These are phyloP conservation scores for Pseudotriccus pelzelni DNA, from an alignment of 2,797 vertebrate species.

Conservation along the genomic window DNA sequence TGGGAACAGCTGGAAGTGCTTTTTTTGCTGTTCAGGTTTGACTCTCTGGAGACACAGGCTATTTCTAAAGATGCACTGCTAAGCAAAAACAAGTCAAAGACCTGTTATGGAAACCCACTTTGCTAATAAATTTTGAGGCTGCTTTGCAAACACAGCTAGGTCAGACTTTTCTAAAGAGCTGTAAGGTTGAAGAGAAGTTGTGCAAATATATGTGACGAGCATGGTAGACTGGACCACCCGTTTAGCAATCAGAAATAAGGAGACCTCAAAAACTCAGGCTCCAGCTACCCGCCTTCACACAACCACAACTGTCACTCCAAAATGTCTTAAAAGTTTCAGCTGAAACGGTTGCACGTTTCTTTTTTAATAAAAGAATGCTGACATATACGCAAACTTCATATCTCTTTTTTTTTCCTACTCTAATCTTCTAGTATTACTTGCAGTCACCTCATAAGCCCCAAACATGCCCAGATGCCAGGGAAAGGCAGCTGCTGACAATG, in stretches of 20 bases:
- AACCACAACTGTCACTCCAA: background rate
- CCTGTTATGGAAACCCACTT: accelerated
- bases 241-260: background rate
- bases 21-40: background rate
- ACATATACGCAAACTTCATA: background rate
- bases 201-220: background rate
- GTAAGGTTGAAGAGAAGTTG: background rate
- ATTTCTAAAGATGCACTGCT: background rate
- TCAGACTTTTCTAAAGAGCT: background rate
- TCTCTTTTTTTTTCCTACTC: background rate
- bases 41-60: background rate
- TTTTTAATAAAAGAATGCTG: background rate
- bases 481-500: background rate
- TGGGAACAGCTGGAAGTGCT: background rate
- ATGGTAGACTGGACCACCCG: background rate
- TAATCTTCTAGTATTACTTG: background rate
- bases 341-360: background rate
- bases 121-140: background rate
- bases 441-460: background rate
- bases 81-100: background rate
- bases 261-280: background rate
- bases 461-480: background rate
- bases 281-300: background rate
- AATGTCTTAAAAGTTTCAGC: background rate
- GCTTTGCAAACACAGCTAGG: background rate